phyloP scores from a whole-genome alignment of 1,140 invertebrate genomes.

The Parasteatoda tepidariorum region DNA sequence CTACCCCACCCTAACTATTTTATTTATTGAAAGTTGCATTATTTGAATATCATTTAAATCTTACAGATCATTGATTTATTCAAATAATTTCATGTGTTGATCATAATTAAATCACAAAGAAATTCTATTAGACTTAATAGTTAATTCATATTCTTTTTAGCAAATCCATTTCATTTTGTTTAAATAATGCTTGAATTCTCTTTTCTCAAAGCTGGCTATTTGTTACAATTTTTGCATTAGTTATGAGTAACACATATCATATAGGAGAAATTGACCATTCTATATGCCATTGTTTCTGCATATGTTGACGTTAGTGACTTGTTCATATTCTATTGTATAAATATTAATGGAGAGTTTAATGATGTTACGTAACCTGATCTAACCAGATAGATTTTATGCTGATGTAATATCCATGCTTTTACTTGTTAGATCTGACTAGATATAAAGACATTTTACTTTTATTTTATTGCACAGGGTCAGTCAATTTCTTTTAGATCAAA shows the following conservation, averaged over 20 bases:
- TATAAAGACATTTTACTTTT: slow-evolving; percentile 2
- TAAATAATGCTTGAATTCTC: too few relatives aligned
- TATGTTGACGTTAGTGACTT: slow-evolving; percentile 42
- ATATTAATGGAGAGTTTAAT: slow-evolving; percentile 54
- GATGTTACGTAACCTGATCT: slow-evolving; percentile 44
- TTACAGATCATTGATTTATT: too few relatives aligned
- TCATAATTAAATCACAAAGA: too few relatives aligned
- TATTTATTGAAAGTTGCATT: too few relatives aligned
- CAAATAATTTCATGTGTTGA: too few relatives aligned
- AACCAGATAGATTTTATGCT: slow-evolving; percentile 55
- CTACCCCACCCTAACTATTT: too few relatives aligned
- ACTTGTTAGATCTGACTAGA: slow-evolving; percentile 55
- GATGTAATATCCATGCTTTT: slow-evolving; percentile 41
- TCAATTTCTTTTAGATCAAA: background rate
- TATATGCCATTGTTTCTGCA: slow-evolving; percentile 33
- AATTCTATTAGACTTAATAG: too few relatives aligned
- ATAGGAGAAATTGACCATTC: background rate
- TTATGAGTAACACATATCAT: background rate
- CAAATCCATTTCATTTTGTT: too few relatives aligned
- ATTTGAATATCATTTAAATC: too few relatives aligned
- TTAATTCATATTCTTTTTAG: too few relatives aligned
- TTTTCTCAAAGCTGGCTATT: too few relatives aligned
- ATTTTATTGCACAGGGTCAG: slow-evolving; percentile 5
- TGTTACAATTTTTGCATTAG: too few relatives aligned
- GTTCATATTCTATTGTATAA: slow-evolving; percentile 10